These are phyloP conservation scores for Thalassoma bifasciatum DNA, from an alignment of 2,113 vertebrate genomes.

Conservation along the genomic window DNA sequence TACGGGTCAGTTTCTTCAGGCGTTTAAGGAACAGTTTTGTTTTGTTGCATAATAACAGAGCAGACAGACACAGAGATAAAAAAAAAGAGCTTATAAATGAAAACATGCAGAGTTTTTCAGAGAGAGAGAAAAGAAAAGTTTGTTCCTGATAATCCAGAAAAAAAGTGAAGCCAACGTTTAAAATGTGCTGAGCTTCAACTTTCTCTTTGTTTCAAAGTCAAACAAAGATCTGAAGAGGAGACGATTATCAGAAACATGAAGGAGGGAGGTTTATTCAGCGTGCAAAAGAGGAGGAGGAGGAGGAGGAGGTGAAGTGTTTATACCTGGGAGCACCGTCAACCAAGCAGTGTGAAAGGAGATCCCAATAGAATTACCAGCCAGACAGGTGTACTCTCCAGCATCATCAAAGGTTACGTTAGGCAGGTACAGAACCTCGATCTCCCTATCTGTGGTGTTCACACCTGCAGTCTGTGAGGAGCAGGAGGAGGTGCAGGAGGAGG, in stretches of 20 bases:
- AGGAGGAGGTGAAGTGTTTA: conserved; percentile 80
- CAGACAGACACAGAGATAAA: conserved; percentile 31
- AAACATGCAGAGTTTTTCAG: too few relatives aligned
- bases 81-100: conserved; percentile 31
- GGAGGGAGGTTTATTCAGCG: too few relatives aligned
- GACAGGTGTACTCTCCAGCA: conserved; percentile 99
- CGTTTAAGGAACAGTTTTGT: too few relatives aligned
- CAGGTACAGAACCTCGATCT: conserved; percentile 99
- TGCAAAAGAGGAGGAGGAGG: too few relatives aligned
- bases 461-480: conserved; percentile 94
- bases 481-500: conserved; percentile 79
- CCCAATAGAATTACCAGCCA: conserved; percentile 99
- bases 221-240: conserved; percentile 66
- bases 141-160: conserved; percentile 80
- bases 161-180: conserved; percentile 72
- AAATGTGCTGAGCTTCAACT: conserved; percentile 71
- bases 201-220: conserved; percentile 70
- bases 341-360: conserved; percentile 99
- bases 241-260: conserved; percentile 81
- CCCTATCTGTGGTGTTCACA: conserved; percentile 99
- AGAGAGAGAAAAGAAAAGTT: conserved; percentile 30
- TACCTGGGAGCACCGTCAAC: conserved; percentile 99
- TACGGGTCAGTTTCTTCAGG: too few relatives aligned
- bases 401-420: conserved; percentile 99
- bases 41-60: conserved; percentile 44